These are phyloP conservation scores for Craterocephalus amniculus DNA, from an alignment of 2,797 vertebrate species.

Conservation along the genomic window DNA sequence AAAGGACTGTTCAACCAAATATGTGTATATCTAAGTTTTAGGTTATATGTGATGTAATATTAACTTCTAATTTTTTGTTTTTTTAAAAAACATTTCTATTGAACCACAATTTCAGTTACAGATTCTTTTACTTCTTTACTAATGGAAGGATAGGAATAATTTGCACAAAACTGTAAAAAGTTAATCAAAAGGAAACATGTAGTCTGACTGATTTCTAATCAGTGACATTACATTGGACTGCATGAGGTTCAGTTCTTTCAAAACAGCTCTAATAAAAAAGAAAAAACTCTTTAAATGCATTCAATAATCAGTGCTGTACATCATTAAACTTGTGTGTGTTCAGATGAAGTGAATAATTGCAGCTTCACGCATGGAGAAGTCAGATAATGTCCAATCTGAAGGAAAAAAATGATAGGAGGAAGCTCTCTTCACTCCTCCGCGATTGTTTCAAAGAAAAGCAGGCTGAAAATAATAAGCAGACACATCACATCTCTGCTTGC, in stretches of 20 bases:
- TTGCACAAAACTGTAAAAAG: too few species aligned
- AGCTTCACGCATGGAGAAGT: slow-evolving; percentile 17
- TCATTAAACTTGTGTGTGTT: neutral
- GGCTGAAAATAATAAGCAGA: slow-evolving; percentile 22
- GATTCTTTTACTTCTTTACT: too few species aligned
- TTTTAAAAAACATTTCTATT: too few species aligned
- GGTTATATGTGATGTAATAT: too few species aligned
- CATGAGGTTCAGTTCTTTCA: neutral
- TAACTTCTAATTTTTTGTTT: too few species aligned
- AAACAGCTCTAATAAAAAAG: neutral
- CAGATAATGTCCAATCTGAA: slow-evolving; percentile 44
- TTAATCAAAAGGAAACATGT: neutral
- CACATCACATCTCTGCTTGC: slow-evolving; percentile 18
- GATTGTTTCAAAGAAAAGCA: slow-evolving; percentile 41
- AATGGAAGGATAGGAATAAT: too few species aligned
- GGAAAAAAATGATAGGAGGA: slow-evolving; percentile 1
- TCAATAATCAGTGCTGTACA: neutral
- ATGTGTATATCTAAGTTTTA: too few species aligned
- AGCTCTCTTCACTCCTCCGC: slow-evolving; percentile 4
- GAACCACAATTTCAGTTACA: too few species aligned
- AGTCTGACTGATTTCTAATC: neutral
- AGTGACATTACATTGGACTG: neutral
- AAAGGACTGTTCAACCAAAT: too few species aligned
- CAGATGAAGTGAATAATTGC: slow-evolving; percentile 1
- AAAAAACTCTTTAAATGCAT: neutral